Base-by-base conservation (phyloP, 2,888 invertebrate species). In the Biston stratarius region DNA sequence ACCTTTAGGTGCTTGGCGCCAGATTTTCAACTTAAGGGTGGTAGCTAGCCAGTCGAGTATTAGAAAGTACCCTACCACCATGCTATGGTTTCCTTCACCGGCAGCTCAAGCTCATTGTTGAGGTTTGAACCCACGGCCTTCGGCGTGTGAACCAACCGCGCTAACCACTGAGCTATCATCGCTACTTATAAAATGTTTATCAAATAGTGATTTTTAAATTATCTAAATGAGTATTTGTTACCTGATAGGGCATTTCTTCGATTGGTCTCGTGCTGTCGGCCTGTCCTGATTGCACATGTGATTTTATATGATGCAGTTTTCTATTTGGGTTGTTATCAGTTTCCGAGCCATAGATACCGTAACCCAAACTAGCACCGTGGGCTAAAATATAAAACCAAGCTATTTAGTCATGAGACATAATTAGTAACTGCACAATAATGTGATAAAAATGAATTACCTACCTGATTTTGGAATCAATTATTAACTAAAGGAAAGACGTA, bases 221-320 rank as follows among this genome's bases (percentile, higher is more conserved):
- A 38, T 38, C 38, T 38, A 38, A 38, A 38, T 38, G 24, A 24
- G 14, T 10, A 11, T 33, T 15, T 10, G 9, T 53, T 61, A 95
- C 95, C 94, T 95, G 95, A 85, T 95, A 95, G 12, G 95, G 95
- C 94, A 94, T 95, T 83, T 95, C 95, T 80, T 95, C 95, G 62
- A 89, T 76, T 14, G 91, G 87, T 73, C 91, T 84, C 48, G 85
- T 77, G 74, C 87, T 92, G 70, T 90, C 90, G 68, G 89, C 77
- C 78, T 89, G 92, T 15, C 87, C 87, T 40, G 89, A 82, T 86
- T 87, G 95, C 87, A 83, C 95, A 87, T 85, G 95, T 77, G 88
- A 91, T 80, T 93, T 77, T 82, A 94, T 83, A 76, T 93, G 84
- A 80, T 92, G 90, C 75, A 94, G 82, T 79, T 93, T 94, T 78